Conservation (phyloP, 2,113 vertebrate genomes). For the Actinemys pallida region DNA sequence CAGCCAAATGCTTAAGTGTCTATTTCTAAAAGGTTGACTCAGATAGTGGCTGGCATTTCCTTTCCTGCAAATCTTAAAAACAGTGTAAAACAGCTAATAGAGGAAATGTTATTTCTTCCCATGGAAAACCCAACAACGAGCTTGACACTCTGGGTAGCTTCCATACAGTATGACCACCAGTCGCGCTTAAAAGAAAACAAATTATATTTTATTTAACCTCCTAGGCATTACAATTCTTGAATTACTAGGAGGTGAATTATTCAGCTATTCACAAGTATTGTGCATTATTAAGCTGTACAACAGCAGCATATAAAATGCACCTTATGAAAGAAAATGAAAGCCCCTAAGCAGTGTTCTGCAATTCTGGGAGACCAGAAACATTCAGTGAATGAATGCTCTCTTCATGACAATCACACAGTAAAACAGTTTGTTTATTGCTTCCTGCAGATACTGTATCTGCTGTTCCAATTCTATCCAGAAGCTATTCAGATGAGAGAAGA, state of each 20-base stretch:
- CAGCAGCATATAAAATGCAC: background rate
- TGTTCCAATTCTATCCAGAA: constrained; percentile 30
- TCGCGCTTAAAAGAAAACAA: background rate
- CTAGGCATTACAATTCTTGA: background rate
- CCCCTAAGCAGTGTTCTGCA: background rate
- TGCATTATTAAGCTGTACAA: background rate
- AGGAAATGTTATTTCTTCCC: background rate
- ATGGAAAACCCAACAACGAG: background rate
- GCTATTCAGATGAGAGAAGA: background rate
- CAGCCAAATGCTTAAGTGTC: background rate
- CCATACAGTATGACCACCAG: background rate
- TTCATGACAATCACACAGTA: background rate
- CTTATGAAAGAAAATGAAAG: constrained; percentile 5
- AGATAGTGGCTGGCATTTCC: background rate
- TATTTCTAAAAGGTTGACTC: background rate
- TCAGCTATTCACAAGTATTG: background rate
- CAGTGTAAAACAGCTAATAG: background rate
- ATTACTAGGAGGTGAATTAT: background rate
- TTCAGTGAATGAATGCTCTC: background rate
- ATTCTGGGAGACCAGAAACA: background rate
- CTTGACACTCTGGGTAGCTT: background rate
- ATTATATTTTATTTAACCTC: constrained; percentile 3
- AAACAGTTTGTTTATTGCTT: background rate
- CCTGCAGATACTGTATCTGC: background rate
- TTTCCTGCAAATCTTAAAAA: background rate